Evolutionary conservation across 2,113 vertebrate genomes (phyloP), one percentile per base, ranked within the genome.

Genomic region (Lucifuga dentata): DNA sequence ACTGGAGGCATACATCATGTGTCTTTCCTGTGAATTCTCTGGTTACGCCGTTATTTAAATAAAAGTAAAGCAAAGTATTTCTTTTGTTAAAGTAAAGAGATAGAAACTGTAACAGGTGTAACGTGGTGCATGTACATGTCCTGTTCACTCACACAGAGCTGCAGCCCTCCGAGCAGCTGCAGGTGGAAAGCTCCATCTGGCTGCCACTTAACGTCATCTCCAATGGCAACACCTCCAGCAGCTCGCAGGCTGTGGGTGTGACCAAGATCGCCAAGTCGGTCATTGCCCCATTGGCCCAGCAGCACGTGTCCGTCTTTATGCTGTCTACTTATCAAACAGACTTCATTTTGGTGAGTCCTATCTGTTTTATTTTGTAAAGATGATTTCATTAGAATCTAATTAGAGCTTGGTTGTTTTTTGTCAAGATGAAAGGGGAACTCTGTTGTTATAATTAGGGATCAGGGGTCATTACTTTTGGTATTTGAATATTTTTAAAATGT

Each of bases 221-320:
- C 79, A 96, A 94, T 0, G 96, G 95, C 15, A 94, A 95, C 2
- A 76, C 86, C 0, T 91, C 93, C 61, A 88, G 91, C 13, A 94
- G 93, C 63, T 93, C 93, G 3, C 97, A 97, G 89, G 95, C 95
- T 1, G 94, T 96, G 0, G 97, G 98, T 0, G 97, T 99, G 84
- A 99, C 97, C 75, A 99, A 98, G 88, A 98, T 99, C 0, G 96
- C 97, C 44, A 93, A 96, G 46, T 99, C 98, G 0, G 98, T 99
- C 80, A 99, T 99, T 1, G 93, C 92, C 0, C 98, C 98, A 0
- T 86, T 99, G 83, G 98, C 98, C 0, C 94, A 97, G 89, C 98
- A 99, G 88, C 94, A 97, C 0, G 98, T 99, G 43, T 99, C 98
- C 0, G 97, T 99, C 64, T 93, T 99, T 68, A 98, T 99, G 97